Percentiles rank a stretch among this genome's conserved stretches.
phyloP scores from a whole-genome alignment of 2,113 vertebrate genomes.

The Sitta europaea region DNA sequence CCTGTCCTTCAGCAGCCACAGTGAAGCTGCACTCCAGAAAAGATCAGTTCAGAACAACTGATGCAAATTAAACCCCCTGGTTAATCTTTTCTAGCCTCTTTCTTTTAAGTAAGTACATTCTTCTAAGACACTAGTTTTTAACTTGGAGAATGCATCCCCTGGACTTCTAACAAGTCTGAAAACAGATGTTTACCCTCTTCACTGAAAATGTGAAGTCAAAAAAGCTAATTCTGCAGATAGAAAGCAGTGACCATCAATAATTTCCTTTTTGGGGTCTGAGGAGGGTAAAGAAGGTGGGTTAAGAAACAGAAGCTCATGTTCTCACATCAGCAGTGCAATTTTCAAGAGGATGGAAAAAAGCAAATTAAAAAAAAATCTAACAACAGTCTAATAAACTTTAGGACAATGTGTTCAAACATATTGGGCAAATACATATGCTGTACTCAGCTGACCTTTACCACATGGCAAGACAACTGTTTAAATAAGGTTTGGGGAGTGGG shows the following conservation, averaged over 20 bases:
- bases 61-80: background rate
- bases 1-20: background rate
- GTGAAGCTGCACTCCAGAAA: background rate
- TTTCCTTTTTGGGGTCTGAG: background rate
- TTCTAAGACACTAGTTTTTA: background rate
- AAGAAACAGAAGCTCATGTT: background rate
- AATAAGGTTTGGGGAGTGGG: background rate
- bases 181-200: background rate
- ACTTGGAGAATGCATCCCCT: background rate
- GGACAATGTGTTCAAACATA: background rate
- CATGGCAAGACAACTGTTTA: background rate
- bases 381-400: background rate
- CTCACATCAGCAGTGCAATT: background rate
- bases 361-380: background rate
- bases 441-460: conserved; percentile 6
- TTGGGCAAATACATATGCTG: background rate
- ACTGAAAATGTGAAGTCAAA: background rate
- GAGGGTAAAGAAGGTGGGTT: background rate
- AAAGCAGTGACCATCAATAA: background rate
- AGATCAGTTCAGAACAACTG: background rate
- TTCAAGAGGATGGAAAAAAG: background rate
- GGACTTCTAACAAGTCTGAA: background rate
- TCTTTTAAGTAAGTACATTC: background rate
- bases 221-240: background rate
- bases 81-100: background rate